Base-by-base conservation (phyloP, 1,140 invertebrate species). In the Acromyrmex charruanus region DNA sequence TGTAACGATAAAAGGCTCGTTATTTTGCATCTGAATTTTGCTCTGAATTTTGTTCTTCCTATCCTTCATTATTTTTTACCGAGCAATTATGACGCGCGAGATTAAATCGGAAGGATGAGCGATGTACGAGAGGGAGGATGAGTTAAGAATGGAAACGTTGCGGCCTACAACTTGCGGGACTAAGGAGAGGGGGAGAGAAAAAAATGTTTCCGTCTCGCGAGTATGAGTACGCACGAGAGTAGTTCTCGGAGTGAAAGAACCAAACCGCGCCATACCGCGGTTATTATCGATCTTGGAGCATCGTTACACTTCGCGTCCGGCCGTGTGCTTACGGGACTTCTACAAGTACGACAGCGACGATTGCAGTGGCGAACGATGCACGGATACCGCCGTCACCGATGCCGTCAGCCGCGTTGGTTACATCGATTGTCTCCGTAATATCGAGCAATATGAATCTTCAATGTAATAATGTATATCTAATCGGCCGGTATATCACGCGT, bases 271-370 rank as follows among this genome's bases (percentile, higher is more conserved):
- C 28, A 21, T 18, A 31, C 28, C 69, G 51, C 49, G 86, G 80
- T 90, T 90, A 90, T 88, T 88, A 90, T 90, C 89, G 88, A 90
- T 90, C 89, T 90, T 86, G 84, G 75, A 71, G 74, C 89, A 87
- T 88, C 89, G 89, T 90, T 90, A 90, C 89, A 90, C 79, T 90
- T 89, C 89, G 85, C 77, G 65, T 88, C 90, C 85, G 49, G 51
- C 65, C 65, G 77, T 66, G 66, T 63, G 77, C 77, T 81, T 81
- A 81, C 65, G 87, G 92, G 90, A 92, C 92, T 90, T 89, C 88
- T 90, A 90, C 91, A 91, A 93, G 89, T 94, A 91, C 90, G 92
- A 91, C 90, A 90, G 4, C 28, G 28, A 25, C 39, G 75, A 21
- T 35, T 16, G 89, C 85, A 39, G n/a, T 35, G 39, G 61, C 71